These are phyloP conservation scores for Mus spicilegus DNA, from an alignment of 2,113 vertebrate genomes.

Conservation along the genomic window DNA sequence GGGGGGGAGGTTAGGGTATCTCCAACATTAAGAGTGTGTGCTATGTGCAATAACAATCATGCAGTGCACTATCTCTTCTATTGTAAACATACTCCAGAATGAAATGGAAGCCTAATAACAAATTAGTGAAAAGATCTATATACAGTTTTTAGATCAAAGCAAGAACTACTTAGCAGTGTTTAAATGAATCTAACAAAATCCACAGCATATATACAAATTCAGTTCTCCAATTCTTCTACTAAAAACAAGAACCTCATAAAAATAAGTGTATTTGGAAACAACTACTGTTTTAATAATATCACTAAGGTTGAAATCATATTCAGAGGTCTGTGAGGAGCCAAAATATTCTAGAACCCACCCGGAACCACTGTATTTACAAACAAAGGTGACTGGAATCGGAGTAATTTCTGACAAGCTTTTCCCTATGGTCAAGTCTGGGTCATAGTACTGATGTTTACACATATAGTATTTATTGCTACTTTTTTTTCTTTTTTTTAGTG, in stretches of 20 bases:
- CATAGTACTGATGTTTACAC: background rate
- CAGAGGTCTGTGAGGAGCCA: background rate
- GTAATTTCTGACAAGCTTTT: background rate
- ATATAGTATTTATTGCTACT: background rate
- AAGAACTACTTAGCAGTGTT: slow-evolving; percentile 57
- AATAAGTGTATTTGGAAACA: background rate
- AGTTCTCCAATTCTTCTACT: slow-evolving; percentile 2
- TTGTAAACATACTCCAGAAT: slow-evolving; percentile 44
- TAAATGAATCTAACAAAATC: slow-evolving; percentile 61
- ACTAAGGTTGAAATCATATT: slow-evolving; percentile 23
- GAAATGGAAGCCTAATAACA: slow-evolving; percentile 50
- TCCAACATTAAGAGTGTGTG: background rate
- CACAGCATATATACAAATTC: slow-evolving; percentile 3
- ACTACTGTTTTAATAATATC: background rate
- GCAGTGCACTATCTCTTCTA: background rate
- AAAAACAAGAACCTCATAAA: background rate
- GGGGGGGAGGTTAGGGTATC: background rate
- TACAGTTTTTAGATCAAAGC: slow-evolving; percentile 6
- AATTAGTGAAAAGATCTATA: slow-evolving; percentile 50
- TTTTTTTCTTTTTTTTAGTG: background rate
- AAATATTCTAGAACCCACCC: slow-evolving; percentile 16
- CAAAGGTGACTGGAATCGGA: slow-evolving; percentile 25
- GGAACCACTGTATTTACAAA: slow-evolving; percentile 20
- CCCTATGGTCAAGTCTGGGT: background rate
- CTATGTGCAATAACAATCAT: background rate